These are phyloP conservation scores for Scaptodrosophila lebanonensis DNA, from an alignment of 1,140 invertebrate genomes.

Conservation along the genomic window DNA sequence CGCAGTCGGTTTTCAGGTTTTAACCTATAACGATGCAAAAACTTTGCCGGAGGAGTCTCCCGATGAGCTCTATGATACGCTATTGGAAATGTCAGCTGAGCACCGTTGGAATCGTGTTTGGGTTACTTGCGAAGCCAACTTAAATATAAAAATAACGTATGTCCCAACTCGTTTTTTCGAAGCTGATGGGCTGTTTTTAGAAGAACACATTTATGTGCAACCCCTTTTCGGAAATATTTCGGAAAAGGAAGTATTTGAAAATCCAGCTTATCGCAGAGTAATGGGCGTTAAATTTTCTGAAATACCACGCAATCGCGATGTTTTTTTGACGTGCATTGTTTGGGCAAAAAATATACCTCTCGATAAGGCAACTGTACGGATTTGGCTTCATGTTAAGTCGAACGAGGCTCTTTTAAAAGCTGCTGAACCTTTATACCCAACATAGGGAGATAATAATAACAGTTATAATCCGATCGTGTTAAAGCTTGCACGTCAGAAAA, in stretches of 20 bases:
- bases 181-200: constrained; percentile 17
- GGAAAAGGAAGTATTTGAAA: not conserved
- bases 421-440: not conserved
- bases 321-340: constrained; percentile 10
- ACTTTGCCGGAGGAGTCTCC: constrained; percentile 23
- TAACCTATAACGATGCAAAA: constrained; percentile 23
- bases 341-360: constrained; percentile 30
- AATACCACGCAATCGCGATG: constrained; percentile 21
- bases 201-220: not conserved
- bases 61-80: constrained; percentile 18
- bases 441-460: too few relatives aligned
- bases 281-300: constrained; percentile 19
- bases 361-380: not conserved
- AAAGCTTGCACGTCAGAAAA: too few relatives aligned
- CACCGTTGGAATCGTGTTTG: constrained; percentile 39
- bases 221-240: constrained; percentile 12
- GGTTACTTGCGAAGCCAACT: constrained; percentile 6
- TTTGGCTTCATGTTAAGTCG: constrained; percentile 12
- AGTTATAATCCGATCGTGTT: too few relatives aligned
- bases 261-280: constrained; percentile 24
- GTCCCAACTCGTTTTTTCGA: constrained; percentile 30
- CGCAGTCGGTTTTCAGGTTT: constrained; percentile 23
- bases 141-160: constrained; percentile 6
- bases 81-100: constrained; percentile 18
- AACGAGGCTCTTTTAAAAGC: not conserved